Evolutionary conservation across 2,113 vertebrate species (phyloP).

Genomic region (Pao palembangensis): DNA sequence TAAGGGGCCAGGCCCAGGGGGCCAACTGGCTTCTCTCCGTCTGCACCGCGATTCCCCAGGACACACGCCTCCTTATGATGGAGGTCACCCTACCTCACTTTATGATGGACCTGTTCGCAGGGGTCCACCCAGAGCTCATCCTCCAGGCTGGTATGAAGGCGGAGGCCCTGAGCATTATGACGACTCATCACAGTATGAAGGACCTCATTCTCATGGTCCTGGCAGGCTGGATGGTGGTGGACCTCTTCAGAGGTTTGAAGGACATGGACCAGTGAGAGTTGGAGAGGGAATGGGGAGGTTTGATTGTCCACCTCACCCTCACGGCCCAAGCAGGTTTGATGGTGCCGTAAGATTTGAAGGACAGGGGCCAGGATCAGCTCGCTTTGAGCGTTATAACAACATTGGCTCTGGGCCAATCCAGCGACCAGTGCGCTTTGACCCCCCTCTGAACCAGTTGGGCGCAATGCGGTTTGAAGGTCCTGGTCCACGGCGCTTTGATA

Average conservation of each 20-base stretch:
- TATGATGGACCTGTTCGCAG: slow-evolving; percentile 52
- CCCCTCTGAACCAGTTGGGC: slow-evolving; percentile 61
- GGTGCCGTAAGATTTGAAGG: slow-evolving; percentile 67
- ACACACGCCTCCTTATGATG: slow-evolving; percentile 67
- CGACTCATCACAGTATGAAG: slow-evolving; percentile 46
- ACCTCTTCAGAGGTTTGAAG: slow-evolving; percentile 12
- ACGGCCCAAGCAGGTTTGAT: slow-evolving; percentile 74
- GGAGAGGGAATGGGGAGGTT: slow-evolving; percentile 70
- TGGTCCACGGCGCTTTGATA: slow-evolving; percentile 76
- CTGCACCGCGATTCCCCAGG: slow-evolving; percentile 63
- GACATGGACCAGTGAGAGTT: slow-evolving; percentile 66
- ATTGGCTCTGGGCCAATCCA: slow-evolving; percentile 41
- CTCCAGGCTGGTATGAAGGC: slow-evolving; percentile 78
- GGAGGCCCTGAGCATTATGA: slow-evolving; percentile 48
- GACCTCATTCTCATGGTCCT: slow-evolving; percentile 44
- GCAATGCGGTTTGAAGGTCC: slow-evolving; percentile 75
- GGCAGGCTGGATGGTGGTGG: slow-evolving; percentile 59
- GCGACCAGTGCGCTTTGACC: slow-evolving; percentile 41
- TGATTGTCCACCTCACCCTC: slow-evolving; percentile 56
- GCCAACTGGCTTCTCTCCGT: background rate
- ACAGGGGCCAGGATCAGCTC: slow-evolving; percentile 47
- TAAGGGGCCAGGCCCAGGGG: background rate
- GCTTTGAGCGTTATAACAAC: slow-evolving; percentile 54
- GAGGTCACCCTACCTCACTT: slow-evolving; percentile 49
- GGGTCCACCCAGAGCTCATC: slow-evolving; percentile 48